phyloP scores from a whole-genome alignment of 2,888 invertebrate genomes.

The Catocala sponsa region DNA sequence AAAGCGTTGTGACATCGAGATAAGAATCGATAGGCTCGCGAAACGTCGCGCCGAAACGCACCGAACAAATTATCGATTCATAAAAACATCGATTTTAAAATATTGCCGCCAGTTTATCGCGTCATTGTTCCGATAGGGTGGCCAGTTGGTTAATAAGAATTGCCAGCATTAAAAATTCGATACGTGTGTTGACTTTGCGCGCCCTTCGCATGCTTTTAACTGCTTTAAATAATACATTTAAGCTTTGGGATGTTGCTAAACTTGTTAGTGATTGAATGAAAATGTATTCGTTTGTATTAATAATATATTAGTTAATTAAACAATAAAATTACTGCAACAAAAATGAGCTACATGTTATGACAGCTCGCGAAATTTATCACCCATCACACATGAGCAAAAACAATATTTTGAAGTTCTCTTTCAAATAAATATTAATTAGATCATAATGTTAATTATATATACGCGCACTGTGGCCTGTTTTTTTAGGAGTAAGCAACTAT shows the following conservation, averaged over 20 bases:
- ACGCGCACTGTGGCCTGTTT: no score
- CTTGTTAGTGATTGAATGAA: conserved; percentile 38
- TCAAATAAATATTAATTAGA: no score
- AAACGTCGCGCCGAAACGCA: conserved; percentile 85
- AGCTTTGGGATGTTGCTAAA: conserved; percentile 18
- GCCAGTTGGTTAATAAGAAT: conserved; percentile 58
- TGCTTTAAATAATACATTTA: conserved; percentile 25
- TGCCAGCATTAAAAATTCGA: conserved; percentile 43
- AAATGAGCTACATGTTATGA: background rate
- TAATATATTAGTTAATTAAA: conserved; percentile 27
- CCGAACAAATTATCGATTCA: conserved; percentile 88
- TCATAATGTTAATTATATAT: no score
- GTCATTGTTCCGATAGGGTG: conserved; percentile 81
- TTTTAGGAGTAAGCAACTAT: no score
- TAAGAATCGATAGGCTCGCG: conserved; percentile 84
- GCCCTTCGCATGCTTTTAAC: conserved; percentile 38
- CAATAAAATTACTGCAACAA: background rate
- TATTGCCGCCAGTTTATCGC: conserved; percentile 80
- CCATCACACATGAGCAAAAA: background rate
- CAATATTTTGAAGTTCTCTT: background rate
- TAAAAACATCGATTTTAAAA: conserved; percentile 88
- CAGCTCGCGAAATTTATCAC: background rate
- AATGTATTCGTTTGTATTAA: conserved; percentile 27
- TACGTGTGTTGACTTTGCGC: conserved; percentile 43
- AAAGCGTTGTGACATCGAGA: conserved; percentile 86